Evolutionary conservation across 2,888 invertebrate genomes (phyloP).

Genomic region (Cecidostiba fungosa): DNA sequence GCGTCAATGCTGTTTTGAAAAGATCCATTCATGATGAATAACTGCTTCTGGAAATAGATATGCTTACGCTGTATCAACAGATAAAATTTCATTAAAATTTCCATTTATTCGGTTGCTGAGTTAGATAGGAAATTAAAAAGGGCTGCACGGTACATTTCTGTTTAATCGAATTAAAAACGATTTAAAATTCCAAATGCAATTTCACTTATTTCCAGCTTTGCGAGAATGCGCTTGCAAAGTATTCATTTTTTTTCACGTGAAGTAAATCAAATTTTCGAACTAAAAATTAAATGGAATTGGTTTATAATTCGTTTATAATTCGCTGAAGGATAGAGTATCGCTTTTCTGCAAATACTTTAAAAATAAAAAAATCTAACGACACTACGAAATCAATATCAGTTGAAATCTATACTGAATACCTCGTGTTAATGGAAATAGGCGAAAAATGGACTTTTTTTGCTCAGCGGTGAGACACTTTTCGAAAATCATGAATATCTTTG

Average conservation of each 20-base stretch:
- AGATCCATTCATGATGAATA: conserved; percentile 4
- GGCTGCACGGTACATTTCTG: neutral
- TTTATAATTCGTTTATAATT: too few species aligned
- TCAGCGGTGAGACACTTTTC: too few species aligned
- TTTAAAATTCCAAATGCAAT: conserved; percentile 11
- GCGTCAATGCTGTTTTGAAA: neutral
- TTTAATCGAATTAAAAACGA: conserved; percentile 5
- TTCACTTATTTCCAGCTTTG: neutral
- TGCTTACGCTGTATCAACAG: neutral
- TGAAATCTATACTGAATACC: too few species aligned
- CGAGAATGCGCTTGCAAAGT: too few species aligned
- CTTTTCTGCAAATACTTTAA: neutral
- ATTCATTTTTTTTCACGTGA: neutral
- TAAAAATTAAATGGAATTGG: neutral
- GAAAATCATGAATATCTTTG: too few species aligned
- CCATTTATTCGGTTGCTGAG: neutral
- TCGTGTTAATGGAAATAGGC: too few species aligned
- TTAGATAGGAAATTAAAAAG: conserved; percentile 3
- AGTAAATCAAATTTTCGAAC: neutral
- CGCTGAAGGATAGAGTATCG: neutral
- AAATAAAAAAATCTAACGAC: too few species aligned
- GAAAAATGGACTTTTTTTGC: too few species aligned
- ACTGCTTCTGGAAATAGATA: neutral
- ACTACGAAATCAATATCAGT: too few species aligned
- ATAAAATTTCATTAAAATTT: conserved; percentile 15